Conservation (phyloP, 2,888 invertebrate genomes). For the Ophion costatus region DNA sequence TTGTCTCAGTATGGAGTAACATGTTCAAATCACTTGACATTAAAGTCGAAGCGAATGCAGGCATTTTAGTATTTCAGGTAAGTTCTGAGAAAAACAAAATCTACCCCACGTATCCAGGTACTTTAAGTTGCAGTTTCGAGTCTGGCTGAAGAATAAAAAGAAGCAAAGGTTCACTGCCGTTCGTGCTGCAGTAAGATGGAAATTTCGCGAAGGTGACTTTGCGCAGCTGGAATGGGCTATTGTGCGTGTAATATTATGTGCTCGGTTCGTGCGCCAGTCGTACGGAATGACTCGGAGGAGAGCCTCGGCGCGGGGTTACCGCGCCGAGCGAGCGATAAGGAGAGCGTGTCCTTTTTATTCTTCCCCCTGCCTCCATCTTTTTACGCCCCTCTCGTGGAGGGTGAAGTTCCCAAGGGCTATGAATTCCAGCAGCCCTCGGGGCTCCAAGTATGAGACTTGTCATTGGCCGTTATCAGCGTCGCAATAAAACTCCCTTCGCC, state of each 20-base stretch:
- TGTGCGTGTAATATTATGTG: background rate
- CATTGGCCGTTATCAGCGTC: conserved; percentile 74
- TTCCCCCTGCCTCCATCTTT: conserved; percentile 51
- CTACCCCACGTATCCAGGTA: no score
- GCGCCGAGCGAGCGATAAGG: background rate
- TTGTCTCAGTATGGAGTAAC: no score
- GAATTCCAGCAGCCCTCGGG: conserved; percentile 71
- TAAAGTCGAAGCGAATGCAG: no score
- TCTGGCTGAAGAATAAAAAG: no score
- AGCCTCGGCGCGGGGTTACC: background rate
- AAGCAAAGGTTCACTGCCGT: no score
- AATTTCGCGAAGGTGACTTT: background rate
- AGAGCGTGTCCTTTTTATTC: conserved; percentile 51
- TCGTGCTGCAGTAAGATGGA: background rate
- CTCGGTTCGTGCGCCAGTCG: background rate
- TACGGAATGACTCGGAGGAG: background rate
- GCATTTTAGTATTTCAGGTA: no score
- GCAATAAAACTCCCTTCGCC: conserved; percentile 74
- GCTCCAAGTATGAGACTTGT: conserved; percentile 72
- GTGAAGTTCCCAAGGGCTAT: conserved; percentile 64
- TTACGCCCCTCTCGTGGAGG: background rate
- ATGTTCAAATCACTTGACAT: no score
- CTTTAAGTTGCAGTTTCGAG: no score
- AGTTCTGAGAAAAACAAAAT: no score
- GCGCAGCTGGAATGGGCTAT: no score